Conservation (phyloP, 2,797 vertebrate genomes). For the Acipenser transmontanus region DNA sequence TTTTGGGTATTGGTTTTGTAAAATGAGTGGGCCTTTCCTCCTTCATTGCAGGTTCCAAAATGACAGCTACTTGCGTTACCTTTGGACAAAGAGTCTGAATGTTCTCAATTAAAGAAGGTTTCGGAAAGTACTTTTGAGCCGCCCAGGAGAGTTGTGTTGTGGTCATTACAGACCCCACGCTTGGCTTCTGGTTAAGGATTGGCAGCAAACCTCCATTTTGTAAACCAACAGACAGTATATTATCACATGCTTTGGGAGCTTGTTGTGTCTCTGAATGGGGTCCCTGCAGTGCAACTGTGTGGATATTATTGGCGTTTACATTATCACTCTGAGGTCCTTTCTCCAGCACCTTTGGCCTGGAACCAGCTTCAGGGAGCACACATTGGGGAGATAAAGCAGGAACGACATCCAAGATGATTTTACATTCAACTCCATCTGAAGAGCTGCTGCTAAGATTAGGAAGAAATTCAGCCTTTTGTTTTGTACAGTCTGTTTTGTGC, state of each 20-base stretch:
- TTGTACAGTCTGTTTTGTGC: background rate
- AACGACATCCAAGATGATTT: background rate
- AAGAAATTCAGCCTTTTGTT: background rate
- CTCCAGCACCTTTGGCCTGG: background rate
- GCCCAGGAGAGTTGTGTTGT: conserved; percentile 25
- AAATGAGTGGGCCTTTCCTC: background rate
- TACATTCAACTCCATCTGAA: background rate
- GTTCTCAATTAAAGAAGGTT: conserved; percentile 22
- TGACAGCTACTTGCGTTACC: conserved; percentile 12
- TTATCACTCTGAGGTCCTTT: background rate
- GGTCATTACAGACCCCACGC: conserved; percentile 3
- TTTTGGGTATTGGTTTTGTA: conserved; percentile 12
- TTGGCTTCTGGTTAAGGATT: conserved; percentile 13
- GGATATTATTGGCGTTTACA: background rate
- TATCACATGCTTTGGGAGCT: background rate
- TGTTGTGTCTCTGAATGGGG: background rate
- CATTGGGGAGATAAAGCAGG: background rate
- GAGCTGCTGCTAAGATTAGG: background rate
- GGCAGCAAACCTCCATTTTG: background rate
- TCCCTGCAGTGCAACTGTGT: background rate
- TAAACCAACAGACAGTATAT: background rate
- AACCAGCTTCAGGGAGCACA: conserved; percentile 1
- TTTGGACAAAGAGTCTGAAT: conserved; percentile 15
- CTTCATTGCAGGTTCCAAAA: conserved; percentile 14
- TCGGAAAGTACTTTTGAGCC: conserved; percentile 26